Percentiles rank a stretch among this genome's conserved stretches.
These are phyloP conservation scores for Myripristis jacobus DNA, from an alignment of 2,797 vertebrate genomes.

Conservation along the genomic window DNA sequence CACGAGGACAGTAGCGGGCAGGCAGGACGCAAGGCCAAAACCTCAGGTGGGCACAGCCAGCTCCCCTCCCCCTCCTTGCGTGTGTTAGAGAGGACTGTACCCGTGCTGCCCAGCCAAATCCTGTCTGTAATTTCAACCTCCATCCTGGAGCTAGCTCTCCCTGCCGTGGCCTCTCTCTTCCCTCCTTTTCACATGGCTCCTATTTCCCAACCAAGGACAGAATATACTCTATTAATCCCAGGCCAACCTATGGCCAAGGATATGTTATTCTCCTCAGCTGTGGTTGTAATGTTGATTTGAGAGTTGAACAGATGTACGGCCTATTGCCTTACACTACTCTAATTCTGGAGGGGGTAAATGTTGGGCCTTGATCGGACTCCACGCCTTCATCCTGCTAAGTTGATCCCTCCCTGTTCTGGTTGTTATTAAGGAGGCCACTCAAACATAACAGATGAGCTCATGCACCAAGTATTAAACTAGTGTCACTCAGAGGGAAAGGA, in stretches of 20 bases:
- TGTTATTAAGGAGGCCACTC: constrained; percentile 75
- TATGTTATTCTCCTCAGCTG: constrained; percentile 71
- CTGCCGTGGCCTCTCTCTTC: constrained; percentile 48
- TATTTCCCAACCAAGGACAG: constrained; percentile 67
- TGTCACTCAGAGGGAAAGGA: constrained; percentile 68
- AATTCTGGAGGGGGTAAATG: constrained; percentile 63
- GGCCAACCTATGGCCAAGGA: constrained; percentile 54
- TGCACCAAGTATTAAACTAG: constrained; percentile 66
- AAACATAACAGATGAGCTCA: constrained; percentile 82
- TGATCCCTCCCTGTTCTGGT: constrained; percentile 72
- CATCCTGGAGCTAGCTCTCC: constrained; percentile 38
- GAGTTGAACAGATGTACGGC: constrained; percentile 70
- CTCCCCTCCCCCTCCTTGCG: constrained; percentile 2
- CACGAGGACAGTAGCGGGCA: constrained; percentile 82
- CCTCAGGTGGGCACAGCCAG: constrained; percentile 76
- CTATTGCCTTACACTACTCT: constrained; percentile 74
- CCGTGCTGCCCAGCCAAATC: constrained; percentile 24
- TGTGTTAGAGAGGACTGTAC: constrained; percentile 34
- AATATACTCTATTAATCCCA: constrained; percentile 70
- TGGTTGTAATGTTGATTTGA: constrained; percentile 72
- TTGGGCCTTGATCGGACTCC: constrained; percentile 40
- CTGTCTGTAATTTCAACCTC: constrained; percentile 61
- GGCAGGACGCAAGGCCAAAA: constrained; percentile 82
- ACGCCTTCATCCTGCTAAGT: constrained; percentile 44
- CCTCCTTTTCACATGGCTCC: constrained; percentile 62